Conservation (phyloP, 2,888 invertebrate species). For the Perithous albicinctus region DNA sequence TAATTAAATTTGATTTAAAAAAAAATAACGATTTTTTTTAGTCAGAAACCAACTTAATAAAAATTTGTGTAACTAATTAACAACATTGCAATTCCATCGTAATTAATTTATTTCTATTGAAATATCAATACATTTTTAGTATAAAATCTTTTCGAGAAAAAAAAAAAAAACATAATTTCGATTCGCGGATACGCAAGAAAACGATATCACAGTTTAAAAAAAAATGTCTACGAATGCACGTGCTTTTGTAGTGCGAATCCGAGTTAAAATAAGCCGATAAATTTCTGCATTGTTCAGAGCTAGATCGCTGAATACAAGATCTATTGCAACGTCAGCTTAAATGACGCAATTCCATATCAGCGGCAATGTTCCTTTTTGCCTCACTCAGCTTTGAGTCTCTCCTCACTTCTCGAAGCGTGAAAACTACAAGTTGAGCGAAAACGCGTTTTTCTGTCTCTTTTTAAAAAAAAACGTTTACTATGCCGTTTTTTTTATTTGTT, state of each 20-base stretch:
- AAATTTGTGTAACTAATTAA: too few relatives aligned
- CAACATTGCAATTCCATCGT: too few relatives aligned
- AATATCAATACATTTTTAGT: too few relatives aligned
- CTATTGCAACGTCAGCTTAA: slow-evolving; percentile 48
- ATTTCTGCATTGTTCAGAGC: slow-evolving; percentile 39
- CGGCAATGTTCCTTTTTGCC: background rate
- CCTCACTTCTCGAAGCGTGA: background rate
- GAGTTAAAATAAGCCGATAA: background rate
- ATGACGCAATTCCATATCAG: slow-evolving; percentile 58
- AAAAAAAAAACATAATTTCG: too few relatives aligned
- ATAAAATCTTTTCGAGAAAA: too few relatives aligned
- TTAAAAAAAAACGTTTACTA: background rate
- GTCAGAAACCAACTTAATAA: too few relatives aligned
- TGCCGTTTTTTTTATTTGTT: background rate
- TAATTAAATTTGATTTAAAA: too few relatives aligned
- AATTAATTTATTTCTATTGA: too few relatives aligned
- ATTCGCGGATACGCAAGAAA: too few relatives aligned
- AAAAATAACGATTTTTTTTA: too few relatives aligned
- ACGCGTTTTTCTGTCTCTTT: background rate
- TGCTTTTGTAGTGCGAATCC: background rate
- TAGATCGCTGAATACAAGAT: slow-evolving; percentile 21
- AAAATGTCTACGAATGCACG: too few relatives aligned
- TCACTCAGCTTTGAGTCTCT: background rate
- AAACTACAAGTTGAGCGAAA: background rate
- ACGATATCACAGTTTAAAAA: too few relatives aligned